These are phyloP conservation scores for Haliclona indistincta DNA, from an alignment of 37 sponge, comb jelly and placozoan genomes.

Conservation along the genomic window DNA sequence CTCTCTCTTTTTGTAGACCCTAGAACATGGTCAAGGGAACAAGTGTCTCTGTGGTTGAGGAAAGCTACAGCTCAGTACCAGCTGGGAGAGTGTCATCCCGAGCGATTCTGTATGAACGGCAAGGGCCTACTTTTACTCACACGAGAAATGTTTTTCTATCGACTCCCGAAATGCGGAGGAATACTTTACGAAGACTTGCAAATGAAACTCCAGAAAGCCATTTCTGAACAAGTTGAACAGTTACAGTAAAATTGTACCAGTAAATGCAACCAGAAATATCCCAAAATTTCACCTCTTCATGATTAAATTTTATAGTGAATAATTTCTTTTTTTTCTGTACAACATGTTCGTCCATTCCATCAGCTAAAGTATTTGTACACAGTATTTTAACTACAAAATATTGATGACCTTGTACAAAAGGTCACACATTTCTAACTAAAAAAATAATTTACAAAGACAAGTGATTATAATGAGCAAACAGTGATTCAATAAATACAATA, in stretches of 20 bases:
- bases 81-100: constrained; percentile 26
- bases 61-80: constrained; percentile 23
- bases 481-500: too few species aligned
- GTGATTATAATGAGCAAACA: too few species aligned
- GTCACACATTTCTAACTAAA: too few species aligned
- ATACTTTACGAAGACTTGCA: constrained; percentile 70
- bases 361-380: too few species aligned
- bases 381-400: too few species aligned
- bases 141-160: constrained; percentile 65
- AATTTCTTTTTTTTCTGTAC: too few species aligned
- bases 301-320: too few species aligned
- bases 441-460: too few species aligned
- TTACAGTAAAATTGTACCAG: constrained; percentile 84
- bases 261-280: constrained; percentile 92
- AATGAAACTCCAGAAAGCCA: constrained; percentile 44
- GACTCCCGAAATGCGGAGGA: constrained; percentile 67
- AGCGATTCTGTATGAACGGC: constrained; percentile 71
- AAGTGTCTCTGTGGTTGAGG: constrained; percentile 46
- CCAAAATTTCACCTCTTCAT: too few species aligned
- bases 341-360: too few species aligned
- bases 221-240: neutral
- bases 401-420: too few species aligned
- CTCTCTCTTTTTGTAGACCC: constrained; percentile 29
- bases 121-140: constrained; percentile 61
- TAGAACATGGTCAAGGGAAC: constrained; percentile 32